These are phyloP conservation scores for Polypedilum pembai DNA, from an alignment of 1,140 invertebrate genomes.

Conservation along the genomic window DNA sequence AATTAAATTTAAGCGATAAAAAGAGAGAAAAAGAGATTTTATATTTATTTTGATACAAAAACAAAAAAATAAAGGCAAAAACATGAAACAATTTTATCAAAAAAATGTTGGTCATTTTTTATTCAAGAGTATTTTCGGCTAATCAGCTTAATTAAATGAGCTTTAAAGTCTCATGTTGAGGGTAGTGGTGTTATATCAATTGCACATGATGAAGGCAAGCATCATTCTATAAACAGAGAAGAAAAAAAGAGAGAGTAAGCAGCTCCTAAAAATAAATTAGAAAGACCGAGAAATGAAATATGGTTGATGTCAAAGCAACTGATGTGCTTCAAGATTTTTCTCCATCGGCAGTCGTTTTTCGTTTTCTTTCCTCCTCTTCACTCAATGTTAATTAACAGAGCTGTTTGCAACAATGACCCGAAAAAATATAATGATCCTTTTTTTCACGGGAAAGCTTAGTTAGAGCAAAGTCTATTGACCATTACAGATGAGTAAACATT, in stretches of 20 bases:
- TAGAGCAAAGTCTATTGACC: neutral
- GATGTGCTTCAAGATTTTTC: neutral
- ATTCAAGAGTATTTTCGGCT: no score
- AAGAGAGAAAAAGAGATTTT: no score
- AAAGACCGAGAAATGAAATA: neutral
- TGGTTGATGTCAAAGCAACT: neutral
- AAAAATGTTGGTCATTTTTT: no score
- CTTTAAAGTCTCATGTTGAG: no score
- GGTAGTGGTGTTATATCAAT: no score
- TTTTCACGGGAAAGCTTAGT: neutral
- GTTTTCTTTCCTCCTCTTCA: no score
- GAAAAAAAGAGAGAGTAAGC: neutral
- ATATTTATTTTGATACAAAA: no score
- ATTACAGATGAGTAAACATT: constrained; percentile 12
- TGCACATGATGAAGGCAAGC: no score
- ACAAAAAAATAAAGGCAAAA: no score
- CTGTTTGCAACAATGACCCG: neutral
- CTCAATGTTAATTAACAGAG: neutral
- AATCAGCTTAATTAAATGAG: no score
- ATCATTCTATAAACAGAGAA: neutral
- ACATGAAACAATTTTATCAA: no score
- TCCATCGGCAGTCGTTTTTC: neutral
- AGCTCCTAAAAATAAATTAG: neutral
- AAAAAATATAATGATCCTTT: constrained; percentile 6
- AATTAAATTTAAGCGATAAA: no score